Base-by-base conservation (phyloP, 2,888 invertebrate genomes). In the Lumbricus terrestris region DNA sequence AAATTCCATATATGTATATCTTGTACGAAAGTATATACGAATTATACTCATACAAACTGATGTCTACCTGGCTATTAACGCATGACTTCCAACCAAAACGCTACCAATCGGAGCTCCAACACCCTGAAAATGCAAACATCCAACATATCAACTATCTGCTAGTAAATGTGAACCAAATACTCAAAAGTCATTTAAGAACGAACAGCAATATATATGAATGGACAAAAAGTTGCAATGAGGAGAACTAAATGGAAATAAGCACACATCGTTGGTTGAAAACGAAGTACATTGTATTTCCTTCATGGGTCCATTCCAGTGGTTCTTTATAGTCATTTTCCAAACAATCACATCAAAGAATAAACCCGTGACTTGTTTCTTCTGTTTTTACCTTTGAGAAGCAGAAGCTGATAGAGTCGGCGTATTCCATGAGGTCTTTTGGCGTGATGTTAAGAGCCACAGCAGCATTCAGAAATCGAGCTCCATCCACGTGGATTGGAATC, bases 401-500 rank as follows among this genome's bases (percentile, higher is more conserved):
- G 93, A 98, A 96, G 90, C 97, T 97, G 4, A 98, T 96, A 1
- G 97, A 97, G 94, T 97, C 97, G 92, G 97, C 97, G 92, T 96
- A 96, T 91, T 96, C 95, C 11, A 96, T 96, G 35, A 98, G 96
- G 85, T 97, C 95, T 37, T 96, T 95, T 0, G 96, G 96, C 0
- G 96, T 94, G 89, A 96, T 95, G 54, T 96, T 96, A 54, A 96
- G 95, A 89, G 96, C 96, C n/a, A 96, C 96, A 0, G 97, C 96
- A 4, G 98, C 98, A 95, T 99, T 98, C 96, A 98, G 97, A 91
- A 99, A 94, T 90, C 99, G 96, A 0, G 99, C 98, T 0, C 99
- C 99, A 94, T 99, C 99, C 97, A 98, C 96, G 95, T 99, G 99
- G 38, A 98, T 95, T 88, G 92, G 92, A 83, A 98, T 94, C 8